Evolutionary conservation across 2,113 vertebrate genomes (phyloP).

Genomic region (Dipodomys spectabilis): DNA sequence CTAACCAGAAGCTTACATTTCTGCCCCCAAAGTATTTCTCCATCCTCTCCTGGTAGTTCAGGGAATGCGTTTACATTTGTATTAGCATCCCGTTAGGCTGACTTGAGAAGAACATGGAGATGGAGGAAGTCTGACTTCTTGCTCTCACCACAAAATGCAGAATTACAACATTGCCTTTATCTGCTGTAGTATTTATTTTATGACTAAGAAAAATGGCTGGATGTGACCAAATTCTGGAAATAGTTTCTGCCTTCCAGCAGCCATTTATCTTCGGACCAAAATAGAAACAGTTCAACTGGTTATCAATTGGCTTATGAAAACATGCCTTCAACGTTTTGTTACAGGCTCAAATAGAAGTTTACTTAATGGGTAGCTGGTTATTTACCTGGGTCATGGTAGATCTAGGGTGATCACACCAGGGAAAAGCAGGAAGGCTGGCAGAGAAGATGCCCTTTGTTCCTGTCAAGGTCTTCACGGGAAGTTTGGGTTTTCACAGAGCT

Average conservation of each 20-base stretch:
- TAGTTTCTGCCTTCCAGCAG: constrained; percentile 56
- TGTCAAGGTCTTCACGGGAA: not conserved
- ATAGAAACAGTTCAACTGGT: constrained; percentile 32
- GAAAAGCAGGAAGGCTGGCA: not conserved
- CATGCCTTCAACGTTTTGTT: constrained; percentile 9
- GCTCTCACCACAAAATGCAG: constrained; percentile 20
- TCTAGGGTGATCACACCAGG: not conserved
- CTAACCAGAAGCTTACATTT: constrained; percentile 18
- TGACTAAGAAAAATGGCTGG: constrained; percentile 72
- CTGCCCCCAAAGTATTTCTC: constrained; percentile 54
- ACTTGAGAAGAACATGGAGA: constrained; percentile 44
- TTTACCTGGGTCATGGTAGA: not conserved
- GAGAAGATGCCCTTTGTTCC: not conserved
- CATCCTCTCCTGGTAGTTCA: not conserved
- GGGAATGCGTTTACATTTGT: constrained; percentile 18
- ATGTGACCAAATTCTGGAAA: constrained; percentile 56
- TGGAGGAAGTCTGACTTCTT: constrained; percentile 4
- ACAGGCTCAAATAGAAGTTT: not conserved
- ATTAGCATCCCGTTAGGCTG: constrained; percentile 2
- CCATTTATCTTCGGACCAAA: constrained; percentile 36
- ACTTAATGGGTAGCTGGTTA: not conserved
- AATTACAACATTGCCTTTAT: constrained; percentile 57
- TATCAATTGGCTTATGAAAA: constrained; percentile 59
- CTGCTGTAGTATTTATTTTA: constrained; percentile 59
- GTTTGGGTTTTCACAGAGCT: not conserved